Evolutionary conservation across 2,797 vertebrate species (phyloP).

Genomic region (Aeoliscus strigatus): DNA sequence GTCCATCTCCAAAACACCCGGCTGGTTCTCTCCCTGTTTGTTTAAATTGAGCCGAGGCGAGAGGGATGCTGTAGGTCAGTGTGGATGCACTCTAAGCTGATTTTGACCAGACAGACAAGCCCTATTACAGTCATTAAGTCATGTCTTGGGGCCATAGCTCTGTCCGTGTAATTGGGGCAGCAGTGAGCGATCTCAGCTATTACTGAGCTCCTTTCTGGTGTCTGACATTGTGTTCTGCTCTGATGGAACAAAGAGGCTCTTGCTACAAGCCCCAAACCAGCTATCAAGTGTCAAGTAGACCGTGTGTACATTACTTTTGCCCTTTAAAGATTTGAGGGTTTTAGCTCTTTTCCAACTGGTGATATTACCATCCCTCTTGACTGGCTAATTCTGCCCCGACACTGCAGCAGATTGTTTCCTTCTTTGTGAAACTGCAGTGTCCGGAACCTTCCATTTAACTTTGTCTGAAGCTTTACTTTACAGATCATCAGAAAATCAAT

Average conservation of each 20-base stretch:
- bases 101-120: conserved; percentile 61
- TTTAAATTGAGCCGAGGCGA: conserved; percentile 53
- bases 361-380: background rate
- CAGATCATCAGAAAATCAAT: conserved; percentile 22
- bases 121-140: conserved; percentile 67
- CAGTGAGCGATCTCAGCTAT: conserved; percentile 50
- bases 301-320: conserved; percentile 21
- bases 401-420: no score
- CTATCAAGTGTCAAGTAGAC: conserved; percentile 13
- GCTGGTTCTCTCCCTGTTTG: conserved; percentile 16
- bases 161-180: conserved; percentile 63
- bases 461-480: conserved; percentile 24
- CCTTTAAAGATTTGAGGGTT: conserved; percentile 11
- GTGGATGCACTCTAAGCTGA: conserved; percentile 66
- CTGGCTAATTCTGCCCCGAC: no score
- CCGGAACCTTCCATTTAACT: conserved; percentile 11
- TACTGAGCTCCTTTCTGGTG: conserved; percentile 38
- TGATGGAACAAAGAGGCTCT: conserved; percentile 22
- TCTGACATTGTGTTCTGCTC: conserved; percentile 23
- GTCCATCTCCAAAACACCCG: conserved; percentile 5
- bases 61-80: conserved; percentile 50
- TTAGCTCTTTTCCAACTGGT: conserved; percentile 2
- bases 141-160: conserved; percentile 59
- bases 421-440: background rate
- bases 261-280: conserved; percentile 13